These are phyloP conservation scores for Ateles fusciceps DNA, from an alignment of 2,797 vertebrate genomes.

Conservation along the genomic window DNA sequence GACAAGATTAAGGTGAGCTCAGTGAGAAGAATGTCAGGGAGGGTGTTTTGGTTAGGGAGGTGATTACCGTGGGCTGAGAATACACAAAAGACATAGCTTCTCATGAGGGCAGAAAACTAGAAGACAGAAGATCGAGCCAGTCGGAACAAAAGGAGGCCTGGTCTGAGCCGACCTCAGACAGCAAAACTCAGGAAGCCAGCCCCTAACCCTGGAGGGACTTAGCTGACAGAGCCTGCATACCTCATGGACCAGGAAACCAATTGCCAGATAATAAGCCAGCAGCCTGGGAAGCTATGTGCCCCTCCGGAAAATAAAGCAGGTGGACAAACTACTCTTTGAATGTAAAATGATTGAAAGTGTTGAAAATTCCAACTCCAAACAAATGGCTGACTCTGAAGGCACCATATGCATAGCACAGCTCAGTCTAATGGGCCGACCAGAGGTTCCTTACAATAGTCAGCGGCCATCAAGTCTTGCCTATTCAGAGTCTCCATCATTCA, in stretches of 20 bases:
- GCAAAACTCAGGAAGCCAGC: neutral
- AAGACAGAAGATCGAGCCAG: neutral
- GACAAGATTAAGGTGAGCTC: neutral
- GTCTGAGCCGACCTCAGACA: neutral
- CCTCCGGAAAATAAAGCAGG: slow-evolving; percentile 1
- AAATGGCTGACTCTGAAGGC: neutral
- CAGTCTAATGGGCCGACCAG: neutral
- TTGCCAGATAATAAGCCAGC: neutral
- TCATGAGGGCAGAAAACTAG: neutral
- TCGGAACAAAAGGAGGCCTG: neutral
- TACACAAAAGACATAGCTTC: neutral
- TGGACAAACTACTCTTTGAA: slow-evolving; percentile 41
- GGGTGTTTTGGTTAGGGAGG: neutral
- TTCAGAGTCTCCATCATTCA: slow-evolving; percentile 73
- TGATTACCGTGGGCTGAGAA: neutral
- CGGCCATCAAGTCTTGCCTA: slow-evolving; percentile 42
- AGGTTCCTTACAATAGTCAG: neutral
- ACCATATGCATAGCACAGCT: neutral
- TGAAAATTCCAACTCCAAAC: neutral
- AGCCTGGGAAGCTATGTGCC: neutral
- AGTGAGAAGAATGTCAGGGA: neutral
- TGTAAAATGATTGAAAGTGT: slow-evolving; percentile 50
- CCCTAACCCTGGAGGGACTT: neutral
- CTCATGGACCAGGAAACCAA: neutral
- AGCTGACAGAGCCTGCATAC: neutral